Evolutionary conservation across 2,113 vertebrate species (phyloP).

Genomic region (Genyomyrus donnyi): DNA sequence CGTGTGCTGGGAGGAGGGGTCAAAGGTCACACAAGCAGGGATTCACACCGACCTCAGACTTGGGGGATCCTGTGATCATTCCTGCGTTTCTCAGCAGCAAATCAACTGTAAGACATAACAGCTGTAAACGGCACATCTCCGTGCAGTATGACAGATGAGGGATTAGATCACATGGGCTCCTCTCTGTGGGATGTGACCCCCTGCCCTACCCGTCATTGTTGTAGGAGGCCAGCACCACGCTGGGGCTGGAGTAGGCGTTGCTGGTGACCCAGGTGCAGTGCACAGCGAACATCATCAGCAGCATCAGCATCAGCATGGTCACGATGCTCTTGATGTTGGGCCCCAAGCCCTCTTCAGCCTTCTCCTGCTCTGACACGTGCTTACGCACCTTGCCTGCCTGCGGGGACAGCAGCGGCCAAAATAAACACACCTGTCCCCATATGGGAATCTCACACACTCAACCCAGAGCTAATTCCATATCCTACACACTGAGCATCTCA

Average conservation of each 20-base stretch:
- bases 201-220: conserved; percentile 89
- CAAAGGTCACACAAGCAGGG: not conserved
- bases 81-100: not conserved
- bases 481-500: not conserved
- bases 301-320: conserved; percentile 96
- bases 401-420: conserved; percentile 43
- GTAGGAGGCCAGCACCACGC: conserved; percentile 92
- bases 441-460: not conserved
- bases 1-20: conserved; percentile 64
- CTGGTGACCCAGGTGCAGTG: conserved; percentile 99
- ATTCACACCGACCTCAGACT: not conserved
- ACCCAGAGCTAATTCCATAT: not conserved
- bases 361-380: conserved; percentile 94
- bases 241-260: conserved; percentile 96
- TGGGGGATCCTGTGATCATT: not conserved
- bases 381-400: conserved; percentile 98
- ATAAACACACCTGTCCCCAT: not conserved
- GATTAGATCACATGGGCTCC: not conserved
- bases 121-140: not conserved
- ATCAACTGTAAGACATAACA: not conserved
- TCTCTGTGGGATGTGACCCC: not conserved
- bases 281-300: conserved; percentile 98
- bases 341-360: conserved; percentile 88
- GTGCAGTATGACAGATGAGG: not conserved
- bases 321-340: conserved; percentile 97